A percentile compares a stretch with the other conserved stretches of the same genome.
These are phyloP conservation scores for Anthonomus grandis DNA, from an alignment of 1,140 invertebrate genomes.

Conservation along the genomic window DNA sequence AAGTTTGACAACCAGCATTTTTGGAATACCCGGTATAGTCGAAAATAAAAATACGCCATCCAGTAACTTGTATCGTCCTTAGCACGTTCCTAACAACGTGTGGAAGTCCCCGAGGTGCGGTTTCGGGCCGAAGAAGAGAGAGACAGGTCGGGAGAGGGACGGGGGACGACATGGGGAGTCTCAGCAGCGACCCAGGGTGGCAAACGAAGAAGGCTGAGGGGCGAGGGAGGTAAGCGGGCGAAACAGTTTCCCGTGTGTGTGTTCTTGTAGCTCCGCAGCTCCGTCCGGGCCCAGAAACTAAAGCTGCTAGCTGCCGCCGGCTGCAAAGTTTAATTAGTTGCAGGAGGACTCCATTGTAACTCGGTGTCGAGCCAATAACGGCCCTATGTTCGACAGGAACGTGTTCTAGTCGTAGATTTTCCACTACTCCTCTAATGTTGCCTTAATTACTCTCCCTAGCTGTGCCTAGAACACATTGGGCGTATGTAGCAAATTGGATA, in stretches of 20 bases:
- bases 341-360: constrained; percentile 27
- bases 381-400: constrained; percentile 23
- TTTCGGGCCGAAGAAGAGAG: constrained; percentile 4
- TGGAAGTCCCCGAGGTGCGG: constrained; percentile 23
- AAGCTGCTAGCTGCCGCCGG: constrained; percentile 26
- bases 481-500: no score
- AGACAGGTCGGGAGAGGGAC: background rate
- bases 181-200: constrained; percentile 12
- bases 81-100: constrained; percentile 18
- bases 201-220: background rate
- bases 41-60: no score
- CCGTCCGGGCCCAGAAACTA: constrained; percentile 25
- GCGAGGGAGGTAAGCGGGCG: constrained; percentile 2
- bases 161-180: constrained; percentile 5
- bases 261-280: constrained; percentile 26
- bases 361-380: constrained; percentile 24
- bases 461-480: no score
- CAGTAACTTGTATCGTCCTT: constrained; percentile 15
- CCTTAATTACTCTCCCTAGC: no score
- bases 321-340: constrained; percentile 32
- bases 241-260: constrained; percentile 24
- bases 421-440: no score
- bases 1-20: no score
- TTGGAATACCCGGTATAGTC: no score
- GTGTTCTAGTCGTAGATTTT: no score